Evolutionary conservation across 2,888 invertebrate species (phyloP).

Genomic region (Lydus trimaculatus): DNA sequence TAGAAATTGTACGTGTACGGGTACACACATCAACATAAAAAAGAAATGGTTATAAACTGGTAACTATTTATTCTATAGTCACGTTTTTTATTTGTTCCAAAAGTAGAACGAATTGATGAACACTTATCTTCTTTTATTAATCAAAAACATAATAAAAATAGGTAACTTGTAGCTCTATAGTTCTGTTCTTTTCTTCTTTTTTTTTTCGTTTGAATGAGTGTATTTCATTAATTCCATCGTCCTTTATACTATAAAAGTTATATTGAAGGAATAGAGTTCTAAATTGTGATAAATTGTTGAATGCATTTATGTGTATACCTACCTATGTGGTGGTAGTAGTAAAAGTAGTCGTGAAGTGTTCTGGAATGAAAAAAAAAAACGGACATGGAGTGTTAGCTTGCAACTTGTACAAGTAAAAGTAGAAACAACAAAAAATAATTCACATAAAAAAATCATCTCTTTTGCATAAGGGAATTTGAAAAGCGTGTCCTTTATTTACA

Average conservation of each 20-base stretch:
- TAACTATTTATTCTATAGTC: constrained; percentile 9
- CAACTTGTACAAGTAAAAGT: constrained; percentile 31
- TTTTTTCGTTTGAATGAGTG: neutral
- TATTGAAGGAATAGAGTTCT: neutral
- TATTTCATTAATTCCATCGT: neutral
- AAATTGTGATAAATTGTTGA: neutral
- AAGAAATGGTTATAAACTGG: too few species aligned
- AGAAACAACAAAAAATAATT: neutral
- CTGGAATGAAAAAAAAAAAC: constrained; percentile 23
- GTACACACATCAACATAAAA: neutral
- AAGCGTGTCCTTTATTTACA: constrained; percentile 57
- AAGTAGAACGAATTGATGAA: neutral
- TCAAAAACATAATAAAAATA: neutral
- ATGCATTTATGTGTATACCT: neutral
- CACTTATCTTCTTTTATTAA: neutral
- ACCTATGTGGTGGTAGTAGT: too few species aligned
- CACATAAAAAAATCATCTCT: constrained; percentile 39
- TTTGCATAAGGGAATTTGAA: constrained; percentile 47
- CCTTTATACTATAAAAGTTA: neutral
- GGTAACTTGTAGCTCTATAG: neutral
- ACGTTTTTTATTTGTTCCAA: neutral
- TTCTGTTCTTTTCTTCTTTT: neutral
- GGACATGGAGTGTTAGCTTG: constrained; percentile 43
- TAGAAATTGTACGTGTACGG: neutral
- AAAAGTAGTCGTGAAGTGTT: neutral